Evolutionary conservation across 2,113 vertebrate genomes (phyloP), one percentile per base, ranked within the genome.

Genomic region (Nothobranchius kuhntae): DNA sequence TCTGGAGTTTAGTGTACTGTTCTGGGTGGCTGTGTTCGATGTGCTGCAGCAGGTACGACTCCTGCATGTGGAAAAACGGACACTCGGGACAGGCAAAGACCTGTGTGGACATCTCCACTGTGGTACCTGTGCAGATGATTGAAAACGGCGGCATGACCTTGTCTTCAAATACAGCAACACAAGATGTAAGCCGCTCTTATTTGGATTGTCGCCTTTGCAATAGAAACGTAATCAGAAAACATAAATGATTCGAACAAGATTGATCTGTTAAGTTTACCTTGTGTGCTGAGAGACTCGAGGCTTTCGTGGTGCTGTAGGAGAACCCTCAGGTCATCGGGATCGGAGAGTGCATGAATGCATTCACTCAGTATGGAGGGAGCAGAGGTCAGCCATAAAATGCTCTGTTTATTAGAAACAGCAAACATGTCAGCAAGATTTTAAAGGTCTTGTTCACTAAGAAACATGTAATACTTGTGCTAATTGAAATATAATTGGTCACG

Each of bases 1-100:
- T 56, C 26, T 87, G 83, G 7, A 86, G 68, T 53, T 68, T 81
- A 67, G 13, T 15, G 57, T 80, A 71, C 52, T 79, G 66, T 45
- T 87, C 83, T 6, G 85, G 87, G 73, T 89, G 89, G 45, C 73
- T 82, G 56, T 57, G 82, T 30, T 89, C 78, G 0, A 89, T 26
- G 70, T 89, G 87, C 80, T 77, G 83, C 70, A 81, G 78, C 64
- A 89, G 80, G 74, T 64, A 86, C 17, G 82, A 84, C 77, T 90
- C 89, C 67, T 90, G 74, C 72, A 85, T 78, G 85, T 90, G 89
- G 63, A 86, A 87, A 71, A 89, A 90, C 0, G 84, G 84, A 75
- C 89, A 89, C 53, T 84, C 68, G 2, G 89, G 80, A 64, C 86
- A 88, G 70, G 84, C 78, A 38, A 87, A 90, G 30, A 90, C 86